Percentiles rank a stretch among this genome's conserved stretches.
phyloP scores from a whole-genome alignment of 2,113 vertebrate species.

The Echinops telfairi region DNA sequence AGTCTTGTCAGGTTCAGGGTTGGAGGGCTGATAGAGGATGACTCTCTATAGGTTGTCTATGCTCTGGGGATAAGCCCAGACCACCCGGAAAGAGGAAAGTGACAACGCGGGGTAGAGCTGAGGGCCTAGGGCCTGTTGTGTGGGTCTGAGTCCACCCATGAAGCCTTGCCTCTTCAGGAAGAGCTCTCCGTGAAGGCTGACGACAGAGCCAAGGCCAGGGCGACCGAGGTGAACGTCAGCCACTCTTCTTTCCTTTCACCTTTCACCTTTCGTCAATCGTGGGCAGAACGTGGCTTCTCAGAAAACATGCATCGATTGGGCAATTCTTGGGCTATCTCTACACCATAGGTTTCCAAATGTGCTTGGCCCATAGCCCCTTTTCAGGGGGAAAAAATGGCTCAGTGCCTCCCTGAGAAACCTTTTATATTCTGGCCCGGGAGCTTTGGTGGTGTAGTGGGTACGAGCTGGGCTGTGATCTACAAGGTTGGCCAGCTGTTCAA shows the following conservation, averaged over 20 bases:
- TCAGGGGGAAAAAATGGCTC: no score
- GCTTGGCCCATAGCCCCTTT: not conserved
- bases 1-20: not conserved
- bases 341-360: no score
- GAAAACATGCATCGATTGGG: not conserved
- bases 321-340: not conserved
- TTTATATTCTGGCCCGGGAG: no score
- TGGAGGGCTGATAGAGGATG: not conserved
- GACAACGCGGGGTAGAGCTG: not conserved
- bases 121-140: not conserved
- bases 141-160: not conserved
- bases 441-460: no score
- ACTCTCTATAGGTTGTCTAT: not conserved
- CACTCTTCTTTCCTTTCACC: not conserved
- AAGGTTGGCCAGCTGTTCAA: no score
- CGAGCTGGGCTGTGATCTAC: no score
- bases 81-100: not conserved
- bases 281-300: not conserved
- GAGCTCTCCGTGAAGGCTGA: not conserved
- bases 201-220: not conserved
- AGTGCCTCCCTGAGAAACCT: no score
- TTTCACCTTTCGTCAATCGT: not conserved
- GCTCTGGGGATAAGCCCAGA: not conserved
- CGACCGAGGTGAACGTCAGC: not conserved
- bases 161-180: not conserved